Percentiles rank a stretch among this genome's conserved stretches.
phyloP scores from a whole-genome alignment of 2,113 vertebrate species.

The Parotia lawesii region DNA sequence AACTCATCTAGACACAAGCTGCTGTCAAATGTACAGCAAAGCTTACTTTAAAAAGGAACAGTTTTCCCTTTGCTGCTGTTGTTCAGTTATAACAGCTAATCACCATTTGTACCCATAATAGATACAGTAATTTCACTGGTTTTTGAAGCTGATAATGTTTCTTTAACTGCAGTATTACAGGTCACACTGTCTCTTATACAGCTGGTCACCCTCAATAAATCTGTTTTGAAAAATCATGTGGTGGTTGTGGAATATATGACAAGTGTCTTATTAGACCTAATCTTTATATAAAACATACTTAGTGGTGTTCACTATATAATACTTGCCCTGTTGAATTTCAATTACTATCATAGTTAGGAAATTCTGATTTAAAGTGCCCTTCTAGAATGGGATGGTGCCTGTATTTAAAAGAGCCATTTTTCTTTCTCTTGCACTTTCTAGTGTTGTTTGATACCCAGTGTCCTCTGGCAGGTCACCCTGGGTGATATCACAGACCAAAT shows the following conservation, averaged over 20 bases:
- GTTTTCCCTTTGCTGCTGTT: not conserved
- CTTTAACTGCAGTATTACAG: constrained; percentile 6
- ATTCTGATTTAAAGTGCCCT: not conserved
- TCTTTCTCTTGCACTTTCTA: not conserved
- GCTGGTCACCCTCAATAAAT: constrained; percentile 30
- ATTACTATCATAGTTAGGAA: not conserved
- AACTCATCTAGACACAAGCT: not conserved
- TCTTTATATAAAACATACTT: constrained; percentile 35
- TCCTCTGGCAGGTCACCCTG: not conserved
- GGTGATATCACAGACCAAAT: not conserved
- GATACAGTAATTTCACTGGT: not conserved
- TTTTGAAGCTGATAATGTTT: constrained; percentile 42
- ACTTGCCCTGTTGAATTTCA: constrained; percentile 4
- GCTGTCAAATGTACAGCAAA: not conserved
- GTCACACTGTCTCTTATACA: not conserved
- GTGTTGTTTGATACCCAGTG: not conserved
- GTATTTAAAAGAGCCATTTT: not conserved
- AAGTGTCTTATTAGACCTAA: constrained; percentile 26
- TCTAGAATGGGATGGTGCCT: not conserved
- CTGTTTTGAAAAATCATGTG: constrained; percentile 33
- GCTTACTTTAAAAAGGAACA: not conserved
- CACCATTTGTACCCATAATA: not conserved
- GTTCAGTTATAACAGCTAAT: not conserved
- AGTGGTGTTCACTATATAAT: not conserved
- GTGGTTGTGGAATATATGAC: constrained; percentile 28